phyloP scores from a whole-genome alignment of 2,888 invertebrate species.

The Petrolisthes cinctipes region DNA sequence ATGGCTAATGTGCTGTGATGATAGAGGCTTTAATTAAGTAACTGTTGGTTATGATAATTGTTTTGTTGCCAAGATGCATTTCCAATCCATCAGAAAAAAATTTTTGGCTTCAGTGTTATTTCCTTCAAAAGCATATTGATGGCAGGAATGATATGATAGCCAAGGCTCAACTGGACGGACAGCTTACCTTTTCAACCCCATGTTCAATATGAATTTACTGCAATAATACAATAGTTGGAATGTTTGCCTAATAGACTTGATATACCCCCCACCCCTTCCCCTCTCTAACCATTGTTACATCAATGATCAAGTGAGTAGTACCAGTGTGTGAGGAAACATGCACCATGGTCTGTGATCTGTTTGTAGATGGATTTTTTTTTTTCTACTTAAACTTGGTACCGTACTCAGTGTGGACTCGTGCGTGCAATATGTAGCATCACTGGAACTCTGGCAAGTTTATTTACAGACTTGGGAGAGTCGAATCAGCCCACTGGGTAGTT shows the following conservation, averaged over 20 bases:
- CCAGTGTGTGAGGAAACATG: conserved; percentile 59
- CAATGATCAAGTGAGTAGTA: conserved; percentile 55
- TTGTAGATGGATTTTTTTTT: conserved; percentile 55
- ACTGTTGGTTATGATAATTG: conserved; percentile 63
- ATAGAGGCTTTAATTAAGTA: conserved; percentile 64
- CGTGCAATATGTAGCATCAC: conserved; percentile 58
- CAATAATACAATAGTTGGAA: conserved; percentile 62
- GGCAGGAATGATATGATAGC: conserved; percentile 58
- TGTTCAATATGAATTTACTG: conserved; percentile 57
- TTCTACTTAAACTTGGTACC: conserved; percentile 59
- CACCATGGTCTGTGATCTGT: conserved; percentile 61
- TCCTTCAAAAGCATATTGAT: conserved; percentile 56
- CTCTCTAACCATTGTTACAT: conserved; percentile 52
- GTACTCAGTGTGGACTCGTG: conserved; percentile 55
- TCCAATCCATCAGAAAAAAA: conserved; percentile 54
- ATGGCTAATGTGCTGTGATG: conserved; percentile 64
- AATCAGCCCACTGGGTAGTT: conserved; percentile 51
- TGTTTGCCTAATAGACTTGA: conserved; percentile 62
- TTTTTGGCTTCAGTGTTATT: conserved; percentile 55
- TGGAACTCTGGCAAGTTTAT: conserved; percentile 56
- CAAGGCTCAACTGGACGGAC: conserved; percentile 59
- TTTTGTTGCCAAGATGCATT: conserved; percentile 64
- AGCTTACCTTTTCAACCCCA: conserved; percentile 58
- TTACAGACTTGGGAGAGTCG: conserved; percentile 52
- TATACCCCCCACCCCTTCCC: conserved; percentile 35